Evolutionary conservation across 2,888 invertebrate genomes (phyloP).

Genomic region (Leistus spinibarbis): DNA sequence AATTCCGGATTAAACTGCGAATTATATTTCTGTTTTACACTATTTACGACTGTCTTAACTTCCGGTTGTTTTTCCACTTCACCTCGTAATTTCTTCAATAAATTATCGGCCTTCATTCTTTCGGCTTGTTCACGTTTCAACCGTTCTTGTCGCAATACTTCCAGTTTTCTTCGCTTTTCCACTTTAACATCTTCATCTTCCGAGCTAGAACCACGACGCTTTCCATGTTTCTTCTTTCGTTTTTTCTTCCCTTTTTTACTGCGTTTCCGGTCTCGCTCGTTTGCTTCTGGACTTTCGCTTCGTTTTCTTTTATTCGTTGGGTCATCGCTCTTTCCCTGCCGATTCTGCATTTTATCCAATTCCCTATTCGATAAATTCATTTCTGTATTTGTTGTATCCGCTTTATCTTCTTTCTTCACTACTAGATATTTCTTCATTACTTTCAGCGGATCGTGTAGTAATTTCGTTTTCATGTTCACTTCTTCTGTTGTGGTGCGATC

Average conservation of each 20-base stretch:
- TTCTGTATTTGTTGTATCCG: constrained; percentile 37
- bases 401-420: constrained; percentile 30
- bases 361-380: constrained; percentile 49
- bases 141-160: constrained; percentile 76
- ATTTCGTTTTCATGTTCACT: constrained; percentile 70
- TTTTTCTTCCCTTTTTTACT: constrained; percentile 52
- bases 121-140: constrained; percentile 83
- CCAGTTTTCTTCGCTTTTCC: constrained; percentile 59
- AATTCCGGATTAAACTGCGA: constrained; percentile 95
- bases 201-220: constrained; percentile 35
- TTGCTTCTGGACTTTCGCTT: constrained; percentile 14
- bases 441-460: constrained; percentile 74
- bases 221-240: constrained; percentile 46
- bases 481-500: constrained; percentile 64
- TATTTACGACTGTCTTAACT: constrained; percentile 43
- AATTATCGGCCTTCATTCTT: constrained; percentile 69
- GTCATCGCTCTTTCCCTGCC: constrained; percentile 26
- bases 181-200: constrained; percentile 47
- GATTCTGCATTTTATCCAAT: constrained; percentile 35
- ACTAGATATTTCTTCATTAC: constrained; percentile 67
- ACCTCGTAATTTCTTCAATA: constrained; percentile 74
- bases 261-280: constrained; percentile 40
- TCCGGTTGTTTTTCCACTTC: constrained; percentile 53
- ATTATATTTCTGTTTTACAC: constrained; percentile 80
- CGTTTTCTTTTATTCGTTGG: constrained; percentile 11